phyloP scores from a whole-genome alignment of 2,113 vertebrate species.

The Phoenicopterus ruber region DNA sequence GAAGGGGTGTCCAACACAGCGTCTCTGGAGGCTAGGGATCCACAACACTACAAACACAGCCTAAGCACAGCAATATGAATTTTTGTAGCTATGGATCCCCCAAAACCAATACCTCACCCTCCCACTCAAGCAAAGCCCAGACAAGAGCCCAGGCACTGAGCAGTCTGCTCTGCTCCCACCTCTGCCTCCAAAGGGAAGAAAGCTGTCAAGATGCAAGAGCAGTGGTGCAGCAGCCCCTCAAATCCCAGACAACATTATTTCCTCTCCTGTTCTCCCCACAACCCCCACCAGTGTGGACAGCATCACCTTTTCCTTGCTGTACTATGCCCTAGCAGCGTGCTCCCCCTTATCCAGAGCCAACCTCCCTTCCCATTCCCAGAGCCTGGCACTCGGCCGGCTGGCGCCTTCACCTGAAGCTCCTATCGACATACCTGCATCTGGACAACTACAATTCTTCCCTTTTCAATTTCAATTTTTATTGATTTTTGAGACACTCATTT shows the following conservation, averaged over 20 bases:
- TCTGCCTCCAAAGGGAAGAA: neutral
- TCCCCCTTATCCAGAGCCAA: neutral
- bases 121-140: neutral
- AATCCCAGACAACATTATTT: neutral
- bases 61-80: neutral
- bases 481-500: constrained; percentile 73
- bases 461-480: constrained; percentile 75
- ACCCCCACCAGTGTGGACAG: rapidly evolving
- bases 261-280: neutral
- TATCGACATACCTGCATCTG: neutral
- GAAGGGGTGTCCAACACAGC: rapidly evolving
- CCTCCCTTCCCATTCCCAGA: neutral
- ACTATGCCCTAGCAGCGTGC: neutral
- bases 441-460: constrained; percentile 66
- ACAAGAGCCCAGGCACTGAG: neutral
- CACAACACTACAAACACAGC: neutral
- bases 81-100: neutral
- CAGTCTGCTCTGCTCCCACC: neutral
- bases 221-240: neutral
- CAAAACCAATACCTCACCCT: neutral
- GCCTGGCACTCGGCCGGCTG: neutral
- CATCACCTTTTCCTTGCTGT: neutral
- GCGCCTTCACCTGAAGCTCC: neutral
- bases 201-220: neutral
- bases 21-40: neutral